Percentiles rank a stretch among this genome's conserved stretches.
Conservation (phyloP, 1,140 invertebrate species). For the Papilio polyxenes region DNA sequence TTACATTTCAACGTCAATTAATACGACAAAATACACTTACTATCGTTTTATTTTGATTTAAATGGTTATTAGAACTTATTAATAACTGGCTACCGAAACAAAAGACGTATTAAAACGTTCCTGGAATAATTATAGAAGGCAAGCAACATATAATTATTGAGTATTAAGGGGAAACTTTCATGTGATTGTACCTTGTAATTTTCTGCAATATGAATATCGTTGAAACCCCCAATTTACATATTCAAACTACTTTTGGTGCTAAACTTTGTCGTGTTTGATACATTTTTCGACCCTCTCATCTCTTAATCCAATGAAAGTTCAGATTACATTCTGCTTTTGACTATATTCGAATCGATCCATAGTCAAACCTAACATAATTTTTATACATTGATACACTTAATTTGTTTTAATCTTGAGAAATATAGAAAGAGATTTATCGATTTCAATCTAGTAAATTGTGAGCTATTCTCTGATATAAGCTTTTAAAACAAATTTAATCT, state of each 20-base stretch:
- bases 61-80: background rate
- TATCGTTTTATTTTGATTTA: background rate
- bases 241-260: background rate
- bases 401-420: too few relatives aligned
- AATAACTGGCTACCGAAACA: background rate
- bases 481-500: too few relatives aligned
- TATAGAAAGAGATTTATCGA: background rate
- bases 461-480: too few relatives aligned
- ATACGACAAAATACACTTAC: background rate
- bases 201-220: slow-evolving; percentile 17
- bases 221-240: slow-evolving; percentile 23
- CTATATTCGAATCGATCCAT: background rate
- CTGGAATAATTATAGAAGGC: background rate
- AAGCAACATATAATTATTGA: slow-evolving; percentile 15
- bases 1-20: background rate
- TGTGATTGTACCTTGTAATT: slow-evolving; percentile 19
- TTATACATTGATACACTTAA: background rate
- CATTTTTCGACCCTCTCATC: slow-evolving; percentile 1
- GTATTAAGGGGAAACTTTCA: slow-evolving; percentile 8
- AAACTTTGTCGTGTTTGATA: slow-evolving; percentile 4
- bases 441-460: too few relatives aligned
- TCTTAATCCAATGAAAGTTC: background rate
- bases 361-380: background rate
- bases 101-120: background rate
- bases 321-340: background rate